These are phyloP conservation scores for Brachionus manjavacas DNA, from an alignment of 1,140 invertebrate species.

Conservation along the genomic window DNA sequence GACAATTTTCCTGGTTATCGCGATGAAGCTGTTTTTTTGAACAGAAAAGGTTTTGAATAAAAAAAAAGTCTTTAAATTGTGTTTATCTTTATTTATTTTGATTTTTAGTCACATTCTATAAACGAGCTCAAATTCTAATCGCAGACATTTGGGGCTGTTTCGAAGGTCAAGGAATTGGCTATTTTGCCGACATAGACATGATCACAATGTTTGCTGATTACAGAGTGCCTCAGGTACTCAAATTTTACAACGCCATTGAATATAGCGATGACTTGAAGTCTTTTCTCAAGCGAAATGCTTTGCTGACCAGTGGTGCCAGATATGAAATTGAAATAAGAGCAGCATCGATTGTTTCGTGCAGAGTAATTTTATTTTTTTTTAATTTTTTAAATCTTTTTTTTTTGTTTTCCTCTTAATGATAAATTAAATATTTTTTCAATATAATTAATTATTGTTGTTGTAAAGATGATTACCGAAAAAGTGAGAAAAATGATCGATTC, in stretches of 20 bases:
- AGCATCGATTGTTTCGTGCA: conserved; percentile 79
- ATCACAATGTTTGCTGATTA: conserved; percentile 94
- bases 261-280: conserved; percentile 71
- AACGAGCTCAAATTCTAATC: conserved; percentile 86
- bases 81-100: conserved; percentile 27
- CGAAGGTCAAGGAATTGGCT: conserved; percentile 68
- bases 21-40: conserved; percentile 71
- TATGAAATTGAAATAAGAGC: conserved; percentile 87
- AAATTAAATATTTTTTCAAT: conserved; percentile 14
- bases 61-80: background rate
- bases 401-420: background rate
- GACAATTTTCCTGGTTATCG: conserved; percentile 76
- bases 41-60: conserved; percentile 59
- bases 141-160: conserved; percentile 87
- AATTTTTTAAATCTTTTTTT: background rate
- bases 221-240: conserved; percentile 77
- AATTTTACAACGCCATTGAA: conserved; percentile 73
- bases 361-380: conserved; percentile 59
- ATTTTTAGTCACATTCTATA: conserved; percentile 73
- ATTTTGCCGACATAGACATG: conserved; percentile 76
- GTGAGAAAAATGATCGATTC: conserved; percentile 55
- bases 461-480: conserved; percentile 60
- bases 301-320: conserved; percentile 63
- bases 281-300: conserved; percentile 65
- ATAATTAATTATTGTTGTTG: too few species aligned